Conservation (phyloP, 1,140 invertebrate species). For the Drosophila rufa region DNA sequence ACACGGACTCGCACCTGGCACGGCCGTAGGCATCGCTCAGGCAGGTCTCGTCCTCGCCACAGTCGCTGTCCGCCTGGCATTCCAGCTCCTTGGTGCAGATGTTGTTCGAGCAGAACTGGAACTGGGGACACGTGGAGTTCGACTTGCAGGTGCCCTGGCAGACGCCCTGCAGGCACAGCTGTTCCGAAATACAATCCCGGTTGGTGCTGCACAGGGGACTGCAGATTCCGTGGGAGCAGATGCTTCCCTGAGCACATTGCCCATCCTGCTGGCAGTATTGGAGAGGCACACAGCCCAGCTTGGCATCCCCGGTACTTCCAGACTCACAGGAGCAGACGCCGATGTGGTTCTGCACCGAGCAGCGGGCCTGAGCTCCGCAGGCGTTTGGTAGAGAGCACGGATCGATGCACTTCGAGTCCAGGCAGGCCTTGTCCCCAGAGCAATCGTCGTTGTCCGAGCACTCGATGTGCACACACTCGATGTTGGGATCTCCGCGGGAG, state of each 20-base stretch:
- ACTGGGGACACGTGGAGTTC: constrained; percentile 92
- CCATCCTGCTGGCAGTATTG: constrained; percentile 92
- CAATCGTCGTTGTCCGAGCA: constrained; percentile 93
- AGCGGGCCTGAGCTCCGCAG: constrained; percentile 92
- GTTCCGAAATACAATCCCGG: constrained; percentile 92
- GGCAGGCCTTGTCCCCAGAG: constrained; percentile 89
- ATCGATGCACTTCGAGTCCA: constrained; percentile 92
- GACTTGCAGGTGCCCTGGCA: constrained; percentile 92
- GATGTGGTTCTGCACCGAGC: constrained; percentile 90
- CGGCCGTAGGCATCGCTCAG: constrained; percentile 89
- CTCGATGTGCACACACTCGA: constrained; percentile 90
- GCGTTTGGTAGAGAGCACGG: constrained; percentile 92
- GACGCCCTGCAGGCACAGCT: constrained; percentile 91
- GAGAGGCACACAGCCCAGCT: constrained; percentile 91
- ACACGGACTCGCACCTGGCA: constrained; percentile 90
- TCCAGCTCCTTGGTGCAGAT: constrained; percentile 93
- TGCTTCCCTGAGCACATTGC: constrained; percentile 92
- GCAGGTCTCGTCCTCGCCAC: constrained; percentile 89
- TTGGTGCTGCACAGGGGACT: constrained; percentile 90
- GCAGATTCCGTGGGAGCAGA: constrained; percentile 93
- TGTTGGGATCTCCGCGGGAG: constrained; percentile 91
- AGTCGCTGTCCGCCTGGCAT: constrained; percentile 90
- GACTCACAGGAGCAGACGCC: constrained; percentile 92
- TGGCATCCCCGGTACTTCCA: constrained; percentile 94
- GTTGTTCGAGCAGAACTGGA: constrained; percentile 92